A percentile compares a stretch with the other conserved stretches of the same genome.
phyloP scores from a whole-genome alignment of 2,113 vertebrate species.

The Crotalus helleri region DNA sequence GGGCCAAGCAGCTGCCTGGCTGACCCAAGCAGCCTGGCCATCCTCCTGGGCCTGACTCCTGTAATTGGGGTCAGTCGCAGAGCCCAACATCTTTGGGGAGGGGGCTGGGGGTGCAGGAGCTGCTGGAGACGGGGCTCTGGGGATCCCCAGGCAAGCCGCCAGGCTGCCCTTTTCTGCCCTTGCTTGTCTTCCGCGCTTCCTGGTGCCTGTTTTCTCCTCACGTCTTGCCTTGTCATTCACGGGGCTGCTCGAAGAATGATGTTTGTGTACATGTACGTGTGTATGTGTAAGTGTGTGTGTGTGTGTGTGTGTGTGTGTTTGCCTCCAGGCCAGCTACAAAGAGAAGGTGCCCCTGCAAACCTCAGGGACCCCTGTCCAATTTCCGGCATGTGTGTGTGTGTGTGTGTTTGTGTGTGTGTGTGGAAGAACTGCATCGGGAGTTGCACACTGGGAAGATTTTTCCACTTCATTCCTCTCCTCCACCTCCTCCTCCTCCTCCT shows the following conservation, averaged over 20 bases:
- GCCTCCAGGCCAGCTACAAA: accelerated
- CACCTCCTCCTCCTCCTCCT: background rate
- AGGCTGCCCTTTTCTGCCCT: background rate
- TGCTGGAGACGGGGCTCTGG: accelerated
- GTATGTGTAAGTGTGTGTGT: accelerated
- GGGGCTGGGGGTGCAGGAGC: background rate
- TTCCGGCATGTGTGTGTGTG: background rate
- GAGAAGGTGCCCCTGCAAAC: accelerated
- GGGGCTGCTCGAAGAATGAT: no score
- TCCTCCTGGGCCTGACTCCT: background rate
- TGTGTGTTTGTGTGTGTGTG: no score
- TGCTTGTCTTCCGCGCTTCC: background rate
- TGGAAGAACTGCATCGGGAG: background rate
- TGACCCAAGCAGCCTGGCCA: accelerated
- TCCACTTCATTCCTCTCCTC: background rate
- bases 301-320: accelerated
- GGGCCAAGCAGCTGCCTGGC: background rate
- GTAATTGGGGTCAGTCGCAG: conserved; percentile 52
- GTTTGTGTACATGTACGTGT: no score
- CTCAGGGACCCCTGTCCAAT: background rate
- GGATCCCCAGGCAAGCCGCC: background rate
- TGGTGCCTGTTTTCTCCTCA: background rate
- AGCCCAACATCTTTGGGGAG: conserved; percentile 25
- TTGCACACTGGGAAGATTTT: background rate
- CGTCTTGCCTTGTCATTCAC: background rate